Evolutionary conservation across 1,140 invertebrate species (phyloP).

Genomic region (Drosophila bipectinata): DNA sequence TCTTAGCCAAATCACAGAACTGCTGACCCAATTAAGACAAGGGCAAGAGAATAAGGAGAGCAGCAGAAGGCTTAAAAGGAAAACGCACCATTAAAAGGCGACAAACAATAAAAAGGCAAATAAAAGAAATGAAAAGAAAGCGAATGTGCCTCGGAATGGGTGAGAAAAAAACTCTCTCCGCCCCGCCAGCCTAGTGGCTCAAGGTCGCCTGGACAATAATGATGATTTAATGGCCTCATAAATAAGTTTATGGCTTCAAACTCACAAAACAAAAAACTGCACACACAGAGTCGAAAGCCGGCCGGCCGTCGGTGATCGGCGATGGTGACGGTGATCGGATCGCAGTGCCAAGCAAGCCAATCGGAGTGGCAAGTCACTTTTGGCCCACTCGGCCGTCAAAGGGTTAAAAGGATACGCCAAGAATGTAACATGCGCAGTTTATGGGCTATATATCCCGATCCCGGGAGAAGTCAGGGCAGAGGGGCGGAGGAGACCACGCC

Average conservation of each 20-base stretch:
- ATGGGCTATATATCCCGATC: constrained; percentile 32
- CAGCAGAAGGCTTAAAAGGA: constrained; percentile 57
- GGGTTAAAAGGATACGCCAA: constrained; percentile 22
- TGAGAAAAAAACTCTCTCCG: constrained; percentile 39
- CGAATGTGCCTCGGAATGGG: constrained; percentile 60
- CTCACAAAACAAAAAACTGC: constrained; percentile 6
- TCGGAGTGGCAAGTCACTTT: neutral
- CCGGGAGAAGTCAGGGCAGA: neutral
- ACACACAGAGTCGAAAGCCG: neutral
- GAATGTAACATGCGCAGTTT: constrained; percentile 46
- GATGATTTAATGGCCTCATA: constrained; percentile 83
- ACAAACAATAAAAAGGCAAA: constrained; percentile 68
- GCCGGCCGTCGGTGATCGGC: constrained; percentile 31
- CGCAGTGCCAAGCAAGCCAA: neutral
- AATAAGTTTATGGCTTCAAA: constrained; percentile 77
- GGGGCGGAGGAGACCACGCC: neutral
- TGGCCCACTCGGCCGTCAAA: neutral
- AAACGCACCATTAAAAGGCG: constrained; percentile 62
- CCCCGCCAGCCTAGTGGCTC: constrained; percentile 51
- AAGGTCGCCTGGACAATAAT: constrained; percentile 79
- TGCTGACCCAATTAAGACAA: constrained; percentile 54
- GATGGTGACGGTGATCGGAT: constrained; percentile 20
- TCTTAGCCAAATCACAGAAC: constrained; percentile 44
- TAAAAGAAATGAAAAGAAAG: constrained; percentile 77
- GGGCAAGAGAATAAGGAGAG: constrained; percentile 23